Percentiles rank a stretch among this genome's conserved stretches.
These are phyloP conservation scores for Zaprionus taronus DNA, from an alignment of 1,140 invertebrate genomes.

Conservation along the genomic window DNA sequence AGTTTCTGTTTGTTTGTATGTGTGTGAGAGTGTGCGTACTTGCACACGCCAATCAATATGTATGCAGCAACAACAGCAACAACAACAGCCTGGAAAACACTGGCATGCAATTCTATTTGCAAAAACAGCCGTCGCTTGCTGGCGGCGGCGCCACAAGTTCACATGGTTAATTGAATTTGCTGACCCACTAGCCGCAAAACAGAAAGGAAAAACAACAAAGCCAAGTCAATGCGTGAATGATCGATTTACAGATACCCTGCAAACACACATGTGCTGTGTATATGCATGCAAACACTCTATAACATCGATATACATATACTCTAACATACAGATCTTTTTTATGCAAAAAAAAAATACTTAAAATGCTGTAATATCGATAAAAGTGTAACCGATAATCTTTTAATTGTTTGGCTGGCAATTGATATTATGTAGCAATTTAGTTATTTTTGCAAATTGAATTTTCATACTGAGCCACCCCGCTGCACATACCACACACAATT, in stretches of 20 bases:
- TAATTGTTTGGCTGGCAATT: neutral
- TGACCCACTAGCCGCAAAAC: conserved; percentile 67
- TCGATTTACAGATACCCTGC: conserved; percentile 19
- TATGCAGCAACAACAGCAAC: conserved; percentile 6
- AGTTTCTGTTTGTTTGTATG: conserved; percentile 26
- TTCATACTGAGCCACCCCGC: neutral
- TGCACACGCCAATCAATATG: conserved; percentile 51
- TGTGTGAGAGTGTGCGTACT: conserved; percentile 4
- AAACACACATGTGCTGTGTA: neutral
- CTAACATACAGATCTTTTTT: neutral
- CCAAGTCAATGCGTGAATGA: neutral
- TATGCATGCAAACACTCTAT: no score
- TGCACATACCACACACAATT: neutral
- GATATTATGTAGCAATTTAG: neutral
- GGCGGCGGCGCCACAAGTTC: conserved; percentile 71
- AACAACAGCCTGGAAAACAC: conserved; percentile 7
- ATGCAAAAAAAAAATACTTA: neutral
- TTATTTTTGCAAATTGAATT: neutral
- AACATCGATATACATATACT: no score
- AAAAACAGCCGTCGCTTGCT: conserved; percentile 22
- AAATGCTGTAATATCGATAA: neutral
- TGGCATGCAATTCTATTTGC: conserved; percentile 72
- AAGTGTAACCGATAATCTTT: no score
- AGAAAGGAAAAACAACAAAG: conserved; percentile 22
- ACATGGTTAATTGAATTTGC: conserved; percentile 79